Base-by-base conservation (phyloP, 1,140 invertebrate species). In the Drosophila cardini region DNA sequence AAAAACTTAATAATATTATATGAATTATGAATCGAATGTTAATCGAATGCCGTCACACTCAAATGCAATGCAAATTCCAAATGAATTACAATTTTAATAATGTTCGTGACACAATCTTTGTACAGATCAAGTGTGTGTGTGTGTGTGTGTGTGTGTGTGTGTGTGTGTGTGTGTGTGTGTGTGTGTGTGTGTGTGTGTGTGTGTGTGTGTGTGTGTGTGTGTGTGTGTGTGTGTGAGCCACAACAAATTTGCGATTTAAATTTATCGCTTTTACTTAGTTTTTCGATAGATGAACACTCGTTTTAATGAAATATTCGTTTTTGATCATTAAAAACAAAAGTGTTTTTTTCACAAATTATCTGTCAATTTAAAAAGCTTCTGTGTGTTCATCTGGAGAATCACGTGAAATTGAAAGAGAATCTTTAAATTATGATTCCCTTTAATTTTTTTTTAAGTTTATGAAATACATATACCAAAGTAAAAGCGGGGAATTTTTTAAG, bases 31-130 rank as follows among this genome's bases (percentile, higher is more conserved):
- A 84, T 69, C 61, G 57, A 71, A 83, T 82, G 53, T 60, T 83
- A 81, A 81, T 78, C 55, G 58, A 81, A 74, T 62, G 61, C 62
- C 72, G 50, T 72, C 58, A 68, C 55, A 80, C 68, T 85, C 80
- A 64, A 40, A 11, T 84, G 56, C 77, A 84, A 73, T 62, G 38
- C 26, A 65, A 26, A 50, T 50, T 16, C 11, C 46, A 45, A 56
- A 11, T 34, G 52, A 34, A 58, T 36, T 57, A 32, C 42, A 48
- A 45, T 30, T 46, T 8, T 30, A 52, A 52, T 34, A 52, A 32
- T 34, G 32, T 16, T 50, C 60, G 34, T 43, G 57, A 62, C 45
- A 52, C 58, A 13, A 21, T 53, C 50, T 34, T 10, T 9, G 38
- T 13, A 40, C 11, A 40, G 10, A 11, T 10, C 21, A 26, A 26